Evolutionary conservation across 1,140 invertebrate species (phyloP), one percentile per base, ranked within the genome.

Genomic region (Aphelinus atriplicis): DNA sequence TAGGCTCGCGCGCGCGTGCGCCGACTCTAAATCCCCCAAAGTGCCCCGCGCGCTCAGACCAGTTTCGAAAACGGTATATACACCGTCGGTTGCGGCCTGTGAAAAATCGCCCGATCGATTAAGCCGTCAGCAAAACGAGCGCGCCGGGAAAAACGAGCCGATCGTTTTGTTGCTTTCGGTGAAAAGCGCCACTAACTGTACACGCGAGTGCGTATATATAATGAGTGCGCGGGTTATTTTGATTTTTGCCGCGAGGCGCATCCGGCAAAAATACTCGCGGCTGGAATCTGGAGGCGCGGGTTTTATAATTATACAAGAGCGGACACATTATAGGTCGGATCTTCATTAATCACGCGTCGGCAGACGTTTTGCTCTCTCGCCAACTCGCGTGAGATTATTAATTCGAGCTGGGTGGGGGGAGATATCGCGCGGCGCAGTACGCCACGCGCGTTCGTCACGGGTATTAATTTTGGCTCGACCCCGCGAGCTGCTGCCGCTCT

Each of bases 271-370:
- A 68, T 55, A 46, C 47, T 10, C 9, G 46, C 9, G 26, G 43
- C 57, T 77, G 79, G 79, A 80, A 81, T 80, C 79, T 69, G 75
- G 77, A 73, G 78, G 68, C 77, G 76, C 79, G 75, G 65, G 78
- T 80, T 80, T 81, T 26, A 26, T 26, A 81, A 81, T 81, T 81
- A 80, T 80, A 80, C 77, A 81, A 80, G 73, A 72, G 73, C 75
- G 77, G 26, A 26, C 26, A 26, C 26, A n/a, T n/a, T n/a, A n/a
- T n/a, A n/a, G n/a, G 26, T 26, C 26, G 26, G 26, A 26, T 26
- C 26, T 26, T 26, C 26, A 26, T 26, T 26, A 26, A 26, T 26
- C 26, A 26, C 26, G 26, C 26, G 26, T 26, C 26, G 26, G 26
- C 26, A 26, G 26, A 26, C 26, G 26, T 26, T 26, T 26, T 26